Evolutionary conservation across 2,888 invertebrate genomes (phyloP).

Genomic region (Drosophila barbarae): DNA sequence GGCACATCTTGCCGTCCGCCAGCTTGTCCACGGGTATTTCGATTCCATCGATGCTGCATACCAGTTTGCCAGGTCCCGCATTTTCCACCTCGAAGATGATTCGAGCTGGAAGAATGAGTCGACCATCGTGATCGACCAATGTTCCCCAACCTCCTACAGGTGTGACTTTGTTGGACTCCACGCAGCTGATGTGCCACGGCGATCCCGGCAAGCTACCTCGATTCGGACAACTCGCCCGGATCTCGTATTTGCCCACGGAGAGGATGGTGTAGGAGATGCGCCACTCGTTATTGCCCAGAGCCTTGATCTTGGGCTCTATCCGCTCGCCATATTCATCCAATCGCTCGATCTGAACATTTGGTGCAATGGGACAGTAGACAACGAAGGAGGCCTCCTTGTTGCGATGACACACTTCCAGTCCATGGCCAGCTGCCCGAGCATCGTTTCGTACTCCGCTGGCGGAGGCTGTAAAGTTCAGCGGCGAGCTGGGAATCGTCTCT

Average conservation of each 20-base stretch:
- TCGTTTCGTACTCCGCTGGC: conserved; percentile 81
- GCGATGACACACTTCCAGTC: conserved; percentile 85
- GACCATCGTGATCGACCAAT: conserved; percentile 86
- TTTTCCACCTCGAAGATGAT: conserved; percentile 92
- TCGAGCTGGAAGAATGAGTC: conserved; percentile 87
- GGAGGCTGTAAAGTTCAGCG: conserved; percentile 83
- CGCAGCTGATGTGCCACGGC: conserved; percentile 86
- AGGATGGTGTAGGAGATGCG: conserved; percentile 94
- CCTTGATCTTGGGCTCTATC: conserved; percentile 80
- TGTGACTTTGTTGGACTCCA: conserved; percentile 78
- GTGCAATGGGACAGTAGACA: conserved; percentile 81
- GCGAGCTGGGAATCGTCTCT: conserved; percentile 81
- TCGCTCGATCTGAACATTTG: conserved; percentile 83
- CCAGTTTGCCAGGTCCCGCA: conserved; percentile 92
- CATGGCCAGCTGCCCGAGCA: conserved; percentile 84
- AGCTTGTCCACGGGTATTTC: conserved; percentile 80
- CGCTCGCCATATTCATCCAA: conserved; percentile 79
- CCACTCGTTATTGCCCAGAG: conserved; percentile 88
- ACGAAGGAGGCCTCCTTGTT: conserved; percentile 87
- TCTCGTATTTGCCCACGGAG: conserved; percentile 94
- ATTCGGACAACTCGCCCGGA: conserved; percentile 86
- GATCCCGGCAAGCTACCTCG: conserved; percentile 86
- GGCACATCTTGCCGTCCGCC: conserved; percentile 77
- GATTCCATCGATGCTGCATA: conserved; percentile 84
- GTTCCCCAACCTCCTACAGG: conserved; percentile 93